These are phyloP conservation scores for Ennomos quercinarius DNA, from an alignment of 2,888 invertebrate genomes.

Conservation along the genomic window DNA sequence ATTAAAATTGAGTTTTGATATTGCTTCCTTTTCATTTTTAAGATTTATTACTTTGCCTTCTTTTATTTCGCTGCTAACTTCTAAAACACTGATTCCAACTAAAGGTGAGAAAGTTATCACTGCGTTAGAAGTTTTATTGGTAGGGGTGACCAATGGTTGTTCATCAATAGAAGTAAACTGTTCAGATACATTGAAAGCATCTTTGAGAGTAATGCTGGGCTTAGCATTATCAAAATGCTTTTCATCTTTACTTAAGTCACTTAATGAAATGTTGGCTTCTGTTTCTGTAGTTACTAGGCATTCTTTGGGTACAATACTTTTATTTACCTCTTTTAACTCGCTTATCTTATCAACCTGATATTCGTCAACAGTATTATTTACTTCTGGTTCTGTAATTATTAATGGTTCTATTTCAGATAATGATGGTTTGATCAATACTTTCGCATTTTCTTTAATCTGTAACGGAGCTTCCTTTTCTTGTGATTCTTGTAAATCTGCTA, in stretches of 20 bases:
- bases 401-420: conserved; percentile 66
- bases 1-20: conserved; percentile 87
- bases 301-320: conserved; percentile 65
- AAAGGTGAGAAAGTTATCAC: conserved; percentile 85
- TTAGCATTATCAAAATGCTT: conserved; percentile 80
- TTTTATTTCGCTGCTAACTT: conserved; percentile 86
- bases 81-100: conserved; percentile 87
- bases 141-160: conserved; percentile 77
- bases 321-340: conserved; percentile 52
- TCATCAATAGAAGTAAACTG: conserved; percentile 87
- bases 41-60: conserved; percentile 84
- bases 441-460: conserved; percentile 56
- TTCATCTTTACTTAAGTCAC: conserved; percentile 67
- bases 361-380: conserved; percentile 57
- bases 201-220: conserved; percentile 85
- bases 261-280: conserved; percentile 76
- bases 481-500: conserved; percentile 66
- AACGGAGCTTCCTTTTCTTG: conserved; percentile 70
- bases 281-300: conserved; percentile 84
- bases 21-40: conserved; percentile 75
- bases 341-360: conserved; percentile 49
- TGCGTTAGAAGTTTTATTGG: conserved; percentile 82
- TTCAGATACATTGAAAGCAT: conserved; percentile 88
- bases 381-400: conserved; percentile 69
- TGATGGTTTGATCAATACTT: conserved; percentile 58